Evolutionary conservation across 30 jellyfish, hydroid and myxozoan genomes (phyloP), one percentile per base, ranked within the genome.

Genomic region (Pseudorhiza aurosa): DNA sequence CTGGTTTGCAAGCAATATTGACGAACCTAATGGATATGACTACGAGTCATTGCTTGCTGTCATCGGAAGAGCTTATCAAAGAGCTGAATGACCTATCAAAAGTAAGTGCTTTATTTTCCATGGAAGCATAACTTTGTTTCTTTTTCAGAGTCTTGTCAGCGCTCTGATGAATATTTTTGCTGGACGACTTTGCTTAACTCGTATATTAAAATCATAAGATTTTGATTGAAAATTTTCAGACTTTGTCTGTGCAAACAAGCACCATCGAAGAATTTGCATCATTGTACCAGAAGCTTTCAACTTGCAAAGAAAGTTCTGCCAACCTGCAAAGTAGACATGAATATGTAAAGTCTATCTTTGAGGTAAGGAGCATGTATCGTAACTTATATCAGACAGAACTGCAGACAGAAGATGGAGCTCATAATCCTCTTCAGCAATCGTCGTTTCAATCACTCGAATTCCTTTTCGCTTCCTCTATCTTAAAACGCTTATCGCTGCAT

Each of bases 301-400:
- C 72, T 0, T 68, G 77, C 79, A 72, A 62, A 49, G 82, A 65
- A 53, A 50, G 43, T 21, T 44, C 88, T 0, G 68, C 36, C 15
- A 35, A 39, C 11, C 44, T 88, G 19, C 95, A 88, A 69, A 67
- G 53, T 31, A 88, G 72, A 60, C 91, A 68, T 53, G 97, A 88
- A 35, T 67, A 88, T 32, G 65, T 83, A 27, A 79, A 63, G 47
- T 81, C 97, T 22, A 71, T 74, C 18, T 88, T 42, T 55, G 97
- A 88, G 83, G 95, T 84, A 55, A n/a, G 27, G 10, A 22, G n/a
- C n/a, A n/a, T n/a, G n/a, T n/a, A n/a, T n/a, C n/a, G n/a, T n/a
- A n/a, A n/a, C n/a, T n/a, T n/a, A n/a, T n/a, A n/a, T n/a, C n/a
- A n/a, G n/a, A n/a, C n/a, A n/a, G n/a, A n/a, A n/a, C n/a, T n/a